A percentile compares a stretch with the other conserved stretches of the same genome.
Evolutionary conservation across 2,888 invertebrate species (phyloP).

Genomic region (Nasonia oneida): DNA sequence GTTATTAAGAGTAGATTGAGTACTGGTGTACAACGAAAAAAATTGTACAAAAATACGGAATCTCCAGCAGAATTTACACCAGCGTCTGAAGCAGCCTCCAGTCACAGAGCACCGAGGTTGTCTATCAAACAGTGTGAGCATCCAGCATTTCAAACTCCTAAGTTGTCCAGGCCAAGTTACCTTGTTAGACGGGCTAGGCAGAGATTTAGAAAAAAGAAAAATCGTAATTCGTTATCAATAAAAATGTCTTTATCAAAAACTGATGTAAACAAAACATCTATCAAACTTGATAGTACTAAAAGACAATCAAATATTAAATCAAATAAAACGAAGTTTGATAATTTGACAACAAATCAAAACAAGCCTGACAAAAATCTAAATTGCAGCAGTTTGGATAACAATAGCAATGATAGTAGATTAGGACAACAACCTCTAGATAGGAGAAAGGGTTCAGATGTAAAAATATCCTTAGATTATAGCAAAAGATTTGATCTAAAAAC

Average conservation of each 20-base stretch:
- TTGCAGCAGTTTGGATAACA: neutral
- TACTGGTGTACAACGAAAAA: constrained; percentile 63
- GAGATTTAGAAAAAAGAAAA: neutral
- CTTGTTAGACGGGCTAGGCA: neutral
- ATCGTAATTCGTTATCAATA: neutral
- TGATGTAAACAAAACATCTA: neutral
- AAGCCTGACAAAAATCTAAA: neutral
- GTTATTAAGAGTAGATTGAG: constrained; percentile 9
- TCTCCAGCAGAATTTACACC: constrained; percentile 69
- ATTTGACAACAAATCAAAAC: neutral
- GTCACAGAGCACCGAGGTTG: neutral
- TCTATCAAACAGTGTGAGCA: constrained; percentile 31
- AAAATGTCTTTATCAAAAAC: neutral
- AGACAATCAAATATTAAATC: neutral
- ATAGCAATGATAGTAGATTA: neutral
- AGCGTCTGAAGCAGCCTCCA: constrained; percentile 38
- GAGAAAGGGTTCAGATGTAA: neutral
- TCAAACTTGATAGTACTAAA: neutral
- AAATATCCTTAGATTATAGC: neutral
- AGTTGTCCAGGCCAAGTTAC: neutral
- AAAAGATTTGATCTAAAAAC: constrained; percentile 21
- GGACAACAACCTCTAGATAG: neutral
- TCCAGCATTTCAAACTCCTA: constrained; percentile 50
- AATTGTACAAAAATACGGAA: constrained; percentile 68
- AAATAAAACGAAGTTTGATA: neutral